Conservation (phyloP, 2,113 vertebrate genomes). For the Antechinus stuartii region DNA sequence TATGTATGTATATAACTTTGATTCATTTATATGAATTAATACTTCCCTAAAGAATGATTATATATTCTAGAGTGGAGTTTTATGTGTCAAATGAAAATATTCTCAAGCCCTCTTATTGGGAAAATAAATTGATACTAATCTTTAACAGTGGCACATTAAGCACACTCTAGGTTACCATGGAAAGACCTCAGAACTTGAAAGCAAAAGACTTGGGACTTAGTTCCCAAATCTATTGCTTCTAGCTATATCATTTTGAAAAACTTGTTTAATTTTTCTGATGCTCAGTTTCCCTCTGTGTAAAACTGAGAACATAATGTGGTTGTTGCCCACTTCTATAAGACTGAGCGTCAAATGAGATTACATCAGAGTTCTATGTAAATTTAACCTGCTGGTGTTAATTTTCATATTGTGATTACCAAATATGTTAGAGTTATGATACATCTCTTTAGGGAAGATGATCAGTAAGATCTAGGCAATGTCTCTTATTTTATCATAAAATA, state of each 20-base stretch:
- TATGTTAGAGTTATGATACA: neutral
- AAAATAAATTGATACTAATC: neutral
- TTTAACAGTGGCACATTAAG: neutral
- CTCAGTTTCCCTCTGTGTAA: neutral
- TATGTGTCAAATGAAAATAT: neutral
- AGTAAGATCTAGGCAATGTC: neutral
- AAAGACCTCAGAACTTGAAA: neutral
- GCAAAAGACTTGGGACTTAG: neutral
- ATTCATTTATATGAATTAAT: neutral
- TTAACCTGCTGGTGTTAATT: neutral
- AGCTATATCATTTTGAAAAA: neutral
- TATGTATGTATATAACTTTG: neutral
- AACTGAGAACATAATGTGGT: neutral
- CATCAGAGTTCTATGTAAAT: neutral
- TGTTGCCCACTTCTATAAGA: neutral
- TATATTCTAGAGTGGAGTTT: neutral
- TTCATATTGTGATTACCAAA: neutral
- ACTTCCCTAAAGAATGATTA: neutral
- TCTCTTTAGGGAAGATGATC: neutral
- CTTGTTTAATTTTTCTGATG: neutral
- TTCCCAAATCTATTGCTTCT: neutral
- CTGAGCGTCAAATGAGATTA: neutral
- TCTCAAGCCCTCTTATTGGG: neutral
- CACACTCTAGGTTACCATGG: neutral
- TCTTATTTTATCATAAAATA: neutral